Evolutionary conservation across 2,888 invertebrate genomes (phyloP).

Genomic region (Cyrtodaria siliqua): DNA sequence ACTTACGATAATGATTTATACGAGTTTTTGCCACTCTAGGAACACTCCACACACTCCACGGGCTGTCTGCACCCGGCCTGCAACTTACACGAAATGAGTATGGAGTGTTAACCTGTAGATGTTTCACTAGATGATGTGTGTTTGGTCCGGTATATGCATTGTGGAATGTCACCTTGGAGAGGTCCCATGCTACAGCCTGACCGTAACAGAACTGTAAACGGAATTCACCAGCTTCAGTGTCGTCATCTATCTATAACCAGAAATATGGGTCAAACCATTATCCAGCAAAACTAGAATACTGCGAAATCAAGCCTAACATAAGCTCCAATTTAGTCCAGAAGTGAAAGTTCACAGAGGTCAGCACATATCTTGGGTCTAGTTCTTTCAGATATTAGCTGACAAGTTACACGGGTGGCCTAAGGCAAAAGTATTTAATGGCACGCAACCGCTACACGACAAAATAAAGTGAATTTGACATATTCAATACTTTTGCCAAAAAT

Average conservation of each 20-base stretch:
- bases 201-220: slow-evolving; percentile 81
- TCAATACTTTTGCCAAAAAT: too few species aligned
- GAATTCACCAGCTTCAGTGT: slow-evolving; percentile 78
- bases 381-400: too few species aligned
- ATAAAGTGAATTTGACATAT: too few species aligned
- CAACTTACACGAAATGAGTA: slow-evolving; percentile 88
- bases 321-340: too few species aligned
- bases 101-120: slow-evolving; percentile 86
- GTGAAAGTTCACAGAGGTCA: too few species aligned
- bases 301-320: too few species aligned
- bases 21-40: slow-evolving; percentile 87
- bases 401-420: too few species aligned
- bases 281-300: too few species aligned
- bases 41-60: slow-evolving; percentile 88
- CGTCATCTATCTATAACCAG: slow-evolving; percentile 77
- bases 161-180: slow-evolving; percentile 84
- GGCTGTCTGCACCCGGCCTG: slow-evolving; percentile 85
- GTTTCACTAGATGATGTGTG: slow-evolving; percentile 87
- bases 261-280: too few species aligned
- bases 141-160: slow-evolving; percentile 87
- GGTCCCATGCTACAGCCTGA: slow-evolving; percentile 63
- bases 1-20: slow-evolving; percentile 87
- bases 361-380: too few species aligned
- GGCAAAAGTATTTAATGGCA: too few species aligned
- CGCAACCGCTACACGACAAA: too few species aligned